Base-by-base conservation (phyloP, 2,113 vertebrate genomes). In the Charadrius vociferus region DNA sequence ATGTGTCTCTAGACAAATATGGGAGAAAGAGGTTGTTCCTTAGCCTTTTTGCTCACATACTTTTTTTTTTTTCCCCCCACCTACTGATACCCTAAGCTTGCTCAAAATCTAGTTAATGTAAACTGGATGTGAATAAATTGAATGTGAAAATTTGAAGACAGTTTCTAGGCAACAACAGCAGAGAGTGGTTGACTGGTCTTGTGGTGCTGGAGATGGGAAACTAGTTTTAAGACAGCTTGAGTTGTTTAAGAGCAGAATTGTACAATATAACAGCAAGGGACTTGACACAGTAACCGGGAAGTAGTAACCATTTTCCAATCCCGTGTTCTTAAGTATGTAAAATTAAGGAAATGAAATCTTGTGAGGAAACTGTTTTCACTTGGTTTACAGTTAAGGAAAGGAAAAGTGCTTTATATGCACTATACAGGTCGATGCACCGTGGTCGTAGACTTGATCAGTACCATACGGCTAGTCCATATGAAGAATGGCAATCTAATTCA, bases 371-470 rank as follows among this genome's bases (percentile, higher is more conserved):
- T 88, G 4, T 58, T 90, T 10, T 49, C 1, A 0, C 62, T 75
- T 73, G 29, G 8, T 68, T 80, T 83, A 34, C 21, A 62, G 10
- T 72, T 77, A 72, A 10, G 72, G 29, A 22, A 75, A 45, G 47
- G 37, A 47, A 22, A 53, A 68, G 27, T 80, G 24, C 45, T 86
- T 45, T 81, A 14, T 53, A 1, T 52, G 55, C n/a, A 27, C 22
- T 74, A 1, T 21, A 14, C 9, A 47, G 32, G 15, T 52, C 1
- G 0, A 53, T 3, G 5, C 65, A 24, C 37, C 1, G 0, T 36
- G 43, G 26, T 34, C 5, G 0, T 49, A 49, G 32, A 47, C 58
- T 85, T 58, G 23, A 59, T 36, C n/a, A 24, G 23, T 49, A 29
- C 66, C 17, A 1, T 39, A 34, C 3, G 0, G 39, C 29, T 45